Percentiles rank a stretch among this genome's conserved stretches.
Conservation (phyloP, 2,797 vertebrate genomes). For the Gobio occitaniae region DNA sequence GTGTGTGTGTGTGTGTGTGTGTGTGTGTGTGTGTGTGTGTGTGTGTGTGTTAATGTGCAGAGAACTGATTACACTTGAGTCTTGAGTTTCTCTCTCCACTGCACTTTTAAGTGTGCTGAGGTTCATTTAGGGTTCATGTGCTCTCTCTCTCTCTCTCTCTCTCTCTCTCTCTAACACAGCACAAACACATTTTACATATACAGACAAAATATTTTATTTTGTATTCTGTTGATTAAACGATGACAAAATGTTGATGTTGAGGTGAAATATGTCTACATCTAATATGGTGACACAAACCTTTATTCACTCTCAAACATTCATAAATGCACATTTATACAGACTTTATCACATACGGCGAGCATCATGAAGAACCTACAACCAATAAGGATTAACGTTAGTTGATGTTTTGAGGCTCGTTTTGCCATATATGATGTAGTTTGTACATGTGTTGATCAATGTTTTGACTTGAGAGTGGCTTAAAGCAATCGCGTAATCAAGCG, state of each 20-base stretch:
- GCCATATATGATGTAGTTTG: not conserved
- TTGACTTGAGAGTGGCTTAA: too few species aligned
- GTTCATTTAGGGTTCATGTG: constrained; percentile 6
- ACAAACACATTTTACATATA: not conserved
- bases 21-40: constrained; percentile 19
- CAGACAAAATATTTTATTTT: not conserved
- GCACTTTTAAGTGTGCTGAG: not conserved
- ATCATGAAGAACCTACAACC: not conserved
- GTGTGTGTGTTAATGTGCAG: constrained; percentile 14
- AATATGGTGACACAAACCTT: not conserved
- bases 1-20: not conserved
- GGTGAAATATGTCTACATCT: not conserved
- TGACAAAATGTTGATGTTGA: not conserved
- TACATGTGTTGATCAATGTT: too few species aligned
- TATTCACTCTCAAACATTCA: not conserved
- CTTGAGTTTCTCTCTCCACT: not conserved
- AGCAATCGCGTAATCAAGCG: too few species aligned
- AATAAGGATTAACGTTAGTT: not conserved
- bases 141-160: not conserved
- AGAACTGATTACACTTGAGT: constrained; percentile 5
- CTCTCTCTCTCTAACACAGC: not conserved
- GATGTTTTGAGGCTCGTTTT: not conserved
- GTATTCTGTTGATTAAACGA: not conserved
- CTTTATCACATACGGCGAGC: not conserved
- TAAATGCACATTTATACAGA: not conserved